phyloP scores from a whole-genome alignment of 2,888 invertebrate species.

The Cactoblastis cactorum region DNA sequence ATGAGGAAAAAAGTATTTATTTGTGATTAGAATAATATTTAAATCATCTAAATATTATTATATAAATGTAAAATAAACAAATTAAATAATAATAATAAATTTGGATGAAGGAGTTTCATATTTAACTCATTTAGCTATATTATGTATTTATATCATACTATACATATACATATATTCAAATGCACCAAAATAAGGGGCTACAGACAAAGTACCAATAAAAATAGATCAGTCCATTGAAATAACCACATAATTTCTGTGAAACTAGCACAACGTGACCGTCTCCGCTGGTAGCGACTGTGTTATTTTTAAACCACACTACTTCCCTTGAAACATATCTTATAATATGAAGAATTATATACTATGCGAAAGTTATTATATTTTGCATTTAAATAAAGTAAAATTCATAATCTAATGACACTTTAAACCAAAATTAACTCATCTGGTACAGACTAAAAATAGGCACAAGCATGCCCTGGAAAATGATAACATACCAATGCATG shows the following conservation, averaged over 20 bases:
- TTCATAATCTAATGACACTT: constrained; percentile 27
- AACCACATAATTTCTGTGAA: constrained; percentile 49
- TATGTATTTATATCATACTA: background rate
- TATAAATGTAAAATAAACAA: background rate
- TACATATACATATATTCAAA: background rate
- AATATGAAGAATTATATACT: constrained; percentile 9
- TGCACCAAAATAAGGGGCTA: constrained; percentile 19
- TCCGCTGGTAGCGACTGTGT: constrained; percentile 44
- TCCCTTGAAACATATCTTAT: constrained; percentile 42
- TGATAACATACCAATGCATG: constrained; percentile 35
- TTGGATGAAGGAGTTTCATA: no score
- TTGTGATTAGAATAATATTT: no score
- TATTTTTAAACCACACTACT: constrained; percentile 64
- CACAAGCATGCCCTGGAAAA: constrained; percentile 60
- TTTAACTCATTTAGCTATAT: no score
- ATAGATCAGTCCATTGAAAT: constrained; percentile 55
- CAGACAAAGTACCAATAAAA: constrained; percentile 38
- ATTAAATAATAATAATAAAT: no score
- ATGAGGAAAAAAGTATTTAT: no score
- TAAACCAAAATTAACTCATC: constrained; percentile 55
- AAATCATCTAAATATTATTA: no score
- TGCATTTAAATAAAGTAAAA: constrained; percentile 3
- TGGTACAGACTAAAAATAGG: constrained; percentile 62
- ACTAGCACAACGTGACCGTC: constrained; percentile 48
- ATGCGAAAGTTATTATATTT: background rate